phyloP scores from a whole-genome alignment of 2,888 invertebrate genomes.

The Xestia sexstrigata region DNA sequence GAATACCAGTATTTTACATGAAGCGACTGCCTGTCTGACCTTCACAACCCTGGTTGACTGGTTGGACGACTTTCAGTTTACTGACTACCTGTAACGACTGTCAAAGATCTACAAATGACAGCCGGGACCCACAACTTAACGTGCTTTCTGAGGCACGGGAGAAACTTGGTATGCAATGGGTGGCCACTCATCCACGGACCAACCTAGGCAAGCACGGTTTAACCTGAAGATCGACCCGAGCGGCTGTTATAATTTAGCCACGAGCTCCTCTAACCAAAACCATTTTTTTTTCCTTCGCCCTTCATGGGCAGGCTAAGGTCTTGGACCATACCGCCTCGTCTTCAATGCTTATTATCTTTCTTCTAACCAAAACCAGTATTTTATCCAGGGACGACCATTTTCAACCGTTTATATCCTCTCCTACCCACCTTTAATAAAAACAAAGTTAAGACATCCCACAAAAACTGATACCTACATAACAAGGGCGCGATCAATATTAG shows the following conservation, averaged over 20 bases:
- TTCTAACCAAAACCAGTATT: no score
- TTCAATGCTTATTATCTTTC: no score
- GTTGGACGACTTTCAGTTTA: neutral
- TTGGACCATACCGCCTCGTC: no score
- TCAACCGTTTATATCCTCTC: neutral
- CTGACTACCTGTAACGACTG: neutral
- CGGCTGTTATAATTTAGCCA: neutral
- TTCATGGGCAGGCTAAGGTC: no score
- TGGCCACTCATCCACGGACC: neutral
- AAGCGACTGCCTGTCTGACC: neutral
- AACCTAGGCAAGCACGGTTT: neutral
- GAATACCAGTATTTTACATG: neutral
- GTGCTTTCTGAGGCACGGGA: neutral
- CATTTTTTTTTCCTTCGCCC: no score
- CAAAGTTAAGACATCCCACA: neutral
- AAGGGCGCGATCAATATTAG: constrained; percentile 60
- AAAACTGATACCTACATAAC: constrained; percentile 31
- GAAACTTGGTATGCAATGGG: neutral
- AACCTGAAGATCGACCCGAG: neutral
- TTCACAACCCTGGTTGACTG: neutral
- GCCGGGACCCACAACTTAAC: neutral
- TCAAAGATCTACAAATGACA: neutral
- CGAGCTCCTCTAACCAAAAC: neutral
- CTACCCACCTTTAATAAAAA: neutral
- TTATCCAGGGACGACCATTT: neutral